These are phyloP conservation scores for Etheostoma nigrum DNA, from an alignment of 2,797 vertebrate species.

Conservation along the genomic window DNA sequence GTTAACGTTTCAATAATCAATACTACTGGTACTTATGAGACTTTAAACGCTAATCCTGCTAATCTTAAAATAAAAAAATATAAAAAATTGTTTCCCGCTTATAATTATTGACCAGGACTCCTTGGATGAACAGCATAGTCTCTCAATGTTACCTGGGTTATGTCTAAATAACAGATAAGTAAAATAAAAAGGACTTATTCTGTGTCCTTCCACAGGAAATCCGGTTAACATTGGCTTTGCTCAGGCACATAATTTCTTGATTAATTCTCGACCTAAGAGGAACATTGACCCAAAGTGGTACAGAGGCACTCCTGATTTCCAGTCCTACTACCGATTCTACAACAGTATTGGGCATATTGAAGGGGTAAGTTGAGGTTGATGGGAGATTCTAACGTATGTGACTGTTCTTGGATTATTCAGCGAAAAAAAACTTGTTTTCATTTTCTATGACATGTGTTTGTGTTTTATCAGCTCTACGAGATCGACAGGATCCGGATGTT, in stretches of 20 bases:
- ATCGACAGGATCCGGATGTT: slow-evolving; percentile 84
- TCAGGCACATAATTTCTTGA: slow-evolving; percentile 80
- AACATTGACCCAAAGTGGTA: slow-evolving; percentile 81
- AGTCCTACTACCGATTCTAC: slow-evolving; percentile 86
- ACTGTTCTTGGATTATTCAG: not conserved
- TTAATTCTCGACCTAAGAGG: slow-evolving; percentile 76
- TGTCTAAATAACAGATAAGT: too few relatives aligned
- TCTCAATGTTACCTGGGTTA: too few relatives aligned
- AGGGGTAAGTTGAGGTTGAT: slow-evolving; percentile 72
- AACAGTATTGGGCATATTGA: slow-evolving; percentile 86
- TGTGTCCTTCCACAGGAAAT: slow-evolving; percentile 34
- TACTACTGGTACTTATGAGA: not conserved
- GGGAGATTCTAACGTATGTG: not conserved
- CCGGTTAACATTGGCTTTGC: slow-evolving; percentile 68
- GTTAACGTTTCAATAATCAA: not conserved
- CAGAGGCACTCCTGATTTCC: slow-evolving; percentile 79
- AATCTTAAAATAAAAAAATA: not conserved
- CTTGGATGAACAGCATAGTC: too few relatives aligned
- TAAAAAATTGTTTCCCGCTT: too few relatives aligned
- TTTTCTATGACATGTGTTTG: slow-evolving; percentile 6
- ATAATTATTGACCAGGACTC: too few relatives aligned
- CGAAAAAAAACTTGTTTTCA: not conserved
- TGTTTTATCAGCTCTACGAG: slow-evolving; percentile 77
- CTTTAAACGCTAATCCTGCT: not conserved
- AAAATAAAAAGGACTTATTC: not conserved